Conservation (phyloP, 2,888 invertebrate species). For the Litoditis marina region DNA sequence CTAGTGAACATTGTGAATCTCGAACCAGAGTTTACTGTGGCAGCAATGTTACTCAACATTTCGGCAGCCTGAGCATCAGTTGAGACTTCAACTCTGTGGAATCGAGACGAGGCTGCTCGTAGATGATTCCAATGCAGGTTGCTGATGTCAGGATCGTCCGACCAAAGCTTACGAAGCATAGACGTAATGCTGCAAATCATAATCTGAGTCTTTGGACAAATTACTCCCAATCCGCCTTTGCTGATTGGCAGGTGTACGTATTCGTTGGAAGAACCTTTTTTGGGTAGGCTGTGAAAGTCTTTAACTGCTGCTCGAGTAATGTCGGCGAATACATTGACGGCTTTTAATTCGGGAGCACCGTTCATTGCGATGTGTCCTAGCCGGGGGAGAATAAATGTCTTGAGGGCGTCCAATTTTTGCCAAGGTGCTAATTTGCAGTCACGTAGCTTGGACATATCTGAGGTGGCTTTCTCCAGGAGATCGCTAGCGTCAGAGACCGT, state of each 20-base stretch:
- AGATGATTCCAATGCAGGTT: background rate
- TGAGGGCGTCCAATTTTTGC: conserved; percentile 21
- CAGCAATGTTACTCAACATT: background rate
- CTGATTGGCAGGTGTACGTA: too few species aligned
- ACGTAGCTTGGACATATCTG: conserved; percentile 4
- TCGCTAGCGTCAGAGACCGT: background rate
- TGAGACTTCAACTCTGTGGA: background rate
- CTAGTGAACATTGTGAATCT: too few species aligned
- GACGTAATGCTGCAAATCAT: background rate
- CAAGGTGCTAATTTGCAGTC: conserved; percentile 9
- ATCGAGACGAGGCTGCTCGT: background rate
- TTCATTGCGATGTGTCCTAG: conserved; percentile 7
- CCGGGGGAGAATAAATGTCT: conserved; percentile 18
- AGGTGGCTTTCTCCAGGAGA: background rate
- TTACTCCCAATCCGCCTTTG: conserved; percentile 9
- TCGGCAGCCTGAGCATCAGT: background rate
- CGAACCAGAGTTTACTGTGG: too few species aligned
- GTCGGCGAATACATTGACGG: background rate
- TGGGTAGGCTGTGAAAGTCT: background rate
- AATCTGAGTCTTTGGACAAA: background rate
- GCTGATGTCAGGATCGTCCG: background rate
- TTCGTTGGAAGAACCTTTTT: too few species aligned
- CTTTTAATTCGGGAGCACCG: conserved; percentile 2
- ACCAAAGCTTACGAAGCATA: conserved; percentile 1
- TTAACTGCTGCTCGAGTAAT: background rate